Percentiles rank a stretch among this genome's conserved stretches.
phyloP scores from a whole-genome alignment of 1,140 invertebrate species.

The Drosophila tani region DNA sequence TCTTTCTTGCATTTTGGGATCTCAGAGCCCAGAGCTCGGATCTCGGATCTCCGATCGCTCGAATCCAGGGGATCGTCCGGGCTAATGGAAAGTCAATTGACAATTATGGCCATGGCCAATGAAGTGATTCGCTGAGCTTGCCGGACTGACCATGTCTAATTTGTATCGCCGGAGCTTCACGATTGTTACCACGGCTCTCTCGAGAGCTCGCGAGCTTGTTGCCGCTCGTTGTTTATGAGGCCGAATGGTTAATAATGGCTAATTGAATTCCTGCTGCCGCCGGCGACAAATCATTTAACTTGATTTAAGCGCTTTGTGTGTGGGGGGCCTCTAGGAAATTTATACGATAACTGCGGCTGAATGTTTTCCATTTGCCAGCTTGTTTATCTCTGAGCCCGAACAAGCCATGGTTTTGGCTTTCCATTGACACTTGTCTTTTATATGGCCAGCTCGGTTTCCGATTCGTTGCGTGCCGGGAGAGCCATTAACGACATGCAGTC shows the following conservation, averaged over 20 bases:
- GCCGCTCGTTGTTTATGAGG: slow-evolving; percentile 65
- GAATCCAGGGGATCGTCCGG: slow-evolving; percentile 53
- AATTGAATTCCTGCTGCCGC: slow-evolving; percentile 80
- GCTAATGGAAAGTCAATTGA: slow-evolving; percentile 84
- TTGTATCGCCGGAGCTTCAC: slow-evolving; percentile 68
- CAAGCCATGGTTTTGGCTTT: slow-evolving; percentile 62
- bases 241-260: slow-evolving; percentile 82
- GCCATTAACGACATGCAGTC: slow-evolving; percentile 58
- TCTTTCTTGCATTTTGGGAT: slow-evolving; percentile 13
- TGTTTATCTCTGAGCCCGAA: slow-evolving; percentile 25
- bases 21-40: not conserved
- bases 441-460: slow-evolving; percentile 30
- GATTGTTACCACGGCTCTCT: slow-evolving; percentile 52
- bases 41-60: not conserved
- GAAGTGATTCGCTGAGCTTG: slow-evolving; percentile 72
- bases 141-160: slow-evolving; percentile 71
- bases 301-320: slow-evolving; percentile 76
- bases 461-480: slow-evolving; percentile 45
- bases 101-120: slow-evolving; percentile 81
- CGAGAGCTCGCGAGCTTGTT: slow-evolving; percentile 25
- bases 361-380: slow-evolving; percentile 26
- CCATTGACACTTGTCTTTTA: slow-evolving; percentile 59
- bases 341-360: slow-evolving; percentile 28
- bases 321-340: slow-evolving; percentile 37
- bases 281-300: slow-evolving; percentile 81